Evolutionary conservation across 2,797 vertebrate species (phyloP), one percentile per base, ranked within the genome.

Genomic region (Gouania willdenowi): DNA sequence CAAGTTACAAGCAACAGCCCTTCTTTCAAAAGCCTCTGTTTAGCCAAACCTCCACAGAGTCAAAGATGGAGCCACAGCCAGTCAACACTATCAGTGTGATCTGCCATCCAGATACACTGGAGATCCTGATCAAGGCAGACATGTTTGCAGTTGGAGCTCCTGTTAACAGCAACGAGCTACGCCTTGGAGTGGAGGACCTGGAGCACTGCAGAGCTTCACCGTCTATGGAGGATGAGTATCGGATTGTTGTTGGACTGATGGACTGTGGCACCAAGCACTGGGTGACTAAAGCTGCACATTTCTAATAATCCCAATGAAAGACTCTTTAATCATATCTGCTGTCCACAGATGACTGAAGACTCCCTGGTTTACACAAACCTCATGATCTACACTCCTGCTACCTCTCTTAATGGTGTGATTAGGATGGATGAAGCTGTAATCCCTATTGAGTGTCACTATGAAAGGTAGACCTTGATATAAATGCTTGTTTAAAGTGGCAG

Each of bases 371-470:
- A 88, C 74, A 83, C 81, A 3, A 88, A 87, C 49, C 58, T 79
- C 18, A 82, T 90, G 12, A 43, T 86, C 2, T 90, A 81, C 46
- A 29, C 74, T 7, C 87, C 87, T 1, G 8, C 5, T 9, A 5
- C 37, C 4, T 69, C 79, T 28, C 22, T 46, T 6, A 54, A 70
- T 1, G 82, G 82, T 0, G n/a, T 88, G n/a, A 57, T 85, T 17
- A 55, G 83, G 5, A 82, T 82, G 73, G 82, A 86, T 1, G 66
- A 74, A 17, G 80, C 77, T 0, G 76, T 84, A 1, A 49, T 90
- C 54, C 84, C 85, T 3, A 47, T 90, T 2, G 82, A 86, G 45
- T 90, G 87, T 37, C 77, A 83, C 3, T 90, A 88, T 9, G 23
- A 52, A 19, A 86, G 87, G 88, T 90, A 4, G 5, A 34, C n/a